Base-by-base conservation (phyloP, 2,888 invertebrate genomes). In the Xestobium rufovillosum region DNA sequence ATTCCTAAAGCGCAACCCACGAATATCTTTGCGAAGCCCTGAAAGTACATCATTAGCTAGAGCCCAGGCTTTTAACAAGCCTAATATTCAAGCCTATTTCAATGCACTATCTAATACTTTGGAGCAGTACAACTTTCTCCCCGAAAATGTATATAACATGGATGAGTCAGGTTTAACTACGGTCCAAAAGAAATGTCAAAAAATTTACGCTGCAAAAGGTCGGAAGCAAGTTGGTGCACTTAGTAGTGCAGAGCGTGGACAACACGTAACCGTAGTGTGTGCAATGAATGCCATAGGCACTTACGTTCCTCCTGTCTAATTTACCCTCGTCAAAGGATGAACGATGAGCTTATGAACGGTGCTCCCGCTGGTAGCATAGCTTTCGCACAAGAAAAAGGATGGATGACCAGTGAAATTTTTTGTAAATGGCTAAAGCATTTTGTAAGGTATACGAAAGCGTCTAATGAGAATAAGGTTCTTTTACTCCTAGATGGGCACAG, bases 131-230 rank as follows among this genome's bases (percentile, higher is more conserved):
- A 32, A 43, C 9, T 42, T 43, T 28, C 14, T 32, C 15, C 39
- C 43, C 9, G 36, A 36, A 35, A 34, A 43, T 30, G 42, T 43
- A 14, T 44, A 33, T 19, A 48, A 43, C 31, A 38, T 60, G 15
- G 63, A 66, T 47, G 63, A 68, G 48, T 59, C 61, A 14, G 60
- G 56, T 0, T 39, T 65, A 3, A 56, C 61, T 13, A 67, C 63
- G 3, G 65, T 66, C 2, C 63, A 44, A 44, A n/a, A n/a, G n/a
- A 59, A 50, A 38, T 53, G 58, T n/a, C 40, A 49, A 14, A 59
- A 57, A 45, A 51, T 63, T 34, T 38, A 62, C 40, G 57, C 61
- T 19, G 33, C 43, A 19, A 63, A 52, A 39, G 61, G 63, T 3
- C 41, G 51, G 17, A 66, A 65, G 34, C 63, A 66, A 50, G 57